Conservation (phyloP, 2,888 invertebrate genomes). For the Labia minor region DNA sequence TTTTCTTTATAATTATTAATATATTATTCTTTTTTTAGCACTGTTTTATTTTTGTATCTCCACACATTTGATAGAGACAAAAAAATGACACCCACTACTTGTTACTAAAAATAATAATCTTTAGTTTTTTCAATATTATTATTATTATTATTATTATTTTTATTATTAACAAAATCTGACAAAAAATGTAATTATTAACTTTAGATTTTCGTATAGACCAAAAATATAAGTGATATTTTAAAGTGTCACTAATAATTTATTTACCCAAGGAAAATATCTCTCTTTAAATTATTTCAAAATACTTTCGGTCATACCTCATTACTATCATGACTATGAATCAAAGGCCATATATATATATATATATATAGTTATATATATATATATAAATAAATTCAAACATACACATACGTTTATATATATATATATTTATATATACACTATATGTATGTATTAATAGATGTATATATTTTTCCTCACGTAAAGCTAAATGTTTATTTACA, state of each 20-base stretch:
- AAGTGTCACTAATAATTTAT: not conserved
- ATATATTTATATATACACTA: not conserved
- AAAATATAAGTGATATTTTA: conserved; percentile 14
- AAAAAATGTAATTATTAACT: not conserved
- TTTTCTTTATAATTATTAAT: too few relatives aligned
- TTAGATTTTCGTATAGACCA: not conserved
- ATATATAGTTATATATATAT: conserved; percentile 13
- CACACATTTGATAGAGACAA: not conserved
- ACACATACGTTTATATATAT: not conserved
- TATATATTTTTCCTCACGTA: not conserved
- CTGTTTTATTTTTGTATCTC: not conserved
- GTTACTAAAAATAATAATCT: not conserved
- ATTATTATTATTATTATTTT: too few relatives aligned
- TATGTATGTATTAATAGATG: not conserved
- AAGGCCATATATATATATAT: conserved; percentile 7
- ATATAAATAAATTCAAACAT: not conserved
- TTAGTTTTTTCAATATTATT: too few relatives aligned
- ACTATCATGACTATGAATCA: not conserved
- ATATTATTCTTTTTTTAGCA: too few relatives aligned
- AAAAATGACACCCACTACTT: not conserved
- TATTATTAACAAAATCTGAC: not conserved
- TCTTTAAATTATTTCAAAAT: conserved; percentile 14
- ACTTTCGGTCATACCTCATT: conserved; percentile 8
- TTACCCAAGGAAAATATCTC: not conserved
- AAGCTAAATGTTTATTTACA: conserved; percentile 13